phyloP scores from a whole-genome alignment of 2,797 vertebrate species.

The Amblyopsis hoosieri region DNA sequence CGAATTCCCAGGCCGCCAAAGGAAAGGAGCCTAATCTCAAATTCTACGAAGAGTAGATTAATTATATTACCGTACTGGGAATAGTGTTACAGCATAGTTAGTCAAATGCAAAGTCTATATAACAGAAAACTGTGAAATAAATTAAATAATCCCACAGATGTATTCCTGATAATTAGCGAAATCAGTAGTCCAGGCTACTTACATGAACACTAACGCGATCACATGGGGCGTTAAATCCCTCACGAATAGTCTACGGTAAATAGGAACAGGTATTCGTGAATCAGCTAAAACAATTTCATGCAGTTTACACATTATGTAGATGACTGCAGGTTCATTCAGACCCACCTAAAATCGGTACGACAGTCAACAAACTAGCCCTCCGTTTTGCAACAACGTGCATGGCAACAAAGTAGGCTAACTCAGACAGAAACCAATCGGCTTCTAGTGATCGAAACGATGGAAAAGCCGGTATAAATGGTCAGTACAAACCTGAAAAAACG shows the following conservation, averaged over 20 bases:
- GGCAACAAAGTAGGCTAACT: slow-evolving; percentile 56
- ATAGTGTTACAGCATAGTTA: neutral
- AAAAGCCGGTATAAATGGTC: neutral
- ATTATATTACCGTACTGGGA: no score
- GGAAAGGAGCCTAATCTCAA: neutral
- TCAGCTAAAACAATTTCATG: neutral
- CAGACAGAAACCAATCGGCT: slow-evolving; percentile 43
- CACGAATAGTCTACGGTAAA: neutral
- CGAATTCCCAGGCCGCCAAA: slow-evolving; percentile 26
- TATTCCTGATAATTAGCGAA: neutral
- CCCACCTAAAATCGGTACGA: neutral
- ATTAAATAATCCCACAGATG: neutral
- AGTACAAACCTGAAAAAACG: neutral
- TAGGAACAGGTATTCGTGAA: neutral
- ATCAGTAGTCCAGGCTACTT: no score
- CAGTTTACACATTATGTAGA: slow-evolving; percentile 18
- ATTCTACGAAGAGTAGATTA: no score
- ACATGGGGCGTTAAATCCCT: slow-evolving; percentile 19
- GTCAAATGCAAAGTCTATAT: no score
- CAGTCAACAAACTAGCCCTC: slow-evolving; percentile 4
- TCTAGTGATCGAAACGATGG: slow-evolving; percentile 6
- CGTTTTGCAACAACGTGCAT: slow-evolving; percentile 53
- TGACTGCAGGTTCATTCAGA: slow-evolving; percentile 52
- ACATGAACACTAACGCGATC: slow-evolving; percentile 11
- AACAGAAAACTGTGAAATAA: no score